phyloP scores from a whole-genome alignment of 2,797 vertebrate genomes.

The Clarias fuscus region DNA sequence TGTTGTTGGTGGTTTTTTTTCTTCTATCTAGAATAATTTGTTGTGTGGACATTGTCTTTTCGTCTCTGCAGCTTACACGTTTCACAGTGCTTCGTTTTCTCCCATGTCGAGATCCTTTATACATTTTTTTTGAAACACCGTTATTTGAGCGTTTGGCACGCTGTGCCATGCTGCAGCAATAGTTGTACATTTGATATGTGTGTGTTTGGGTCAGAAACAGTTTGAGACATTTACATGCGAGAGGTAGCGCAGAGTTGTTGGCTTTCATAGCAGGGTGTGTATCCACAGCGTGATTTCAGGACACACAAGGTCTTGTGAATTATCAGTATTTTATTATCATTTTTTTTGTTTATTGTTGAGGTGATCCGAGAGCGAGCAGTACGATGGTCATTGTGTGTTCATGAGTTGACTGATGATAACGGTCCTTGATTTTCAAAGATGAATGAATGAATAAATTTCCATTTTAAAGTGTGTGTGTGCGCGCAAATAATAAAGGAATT shows the following conservation, averaged over 20 bases:
- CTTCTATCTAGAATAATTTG: background rate
- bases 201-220: background rate
- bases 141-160: background rate
- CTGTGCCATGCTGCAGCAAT: constrained; percentile 13
- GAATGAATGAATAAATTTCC: background rate
- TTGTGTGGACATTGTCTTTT: background rate
- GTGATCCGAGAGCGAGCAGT: background rate
- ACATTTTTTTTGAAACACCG: background rate
- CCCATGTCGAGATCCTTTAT: background rate
- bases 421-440: too few relatives aligned
- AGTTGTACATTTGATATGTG: background rate
- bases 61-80: background rate
- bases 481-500: background rate
- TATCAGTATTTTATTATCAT: background rate
- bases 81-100: background rate
- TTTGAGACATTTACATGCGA: background rate
- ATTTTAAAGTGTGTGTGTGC: background rate
- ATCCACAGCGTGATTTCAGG: background rate
- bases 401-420: background rate
- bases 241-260: background rate
- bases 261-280: background rate
- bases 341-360: background rate
- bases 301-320: background rate
- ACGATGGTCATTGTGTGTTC: background rate
- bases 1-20: too few relatives aligned